Evolutionary conservation across 2,113 vertebrate genomes (phyloP).

Genomic region (Lophochroa leadbeateri): DNA sequence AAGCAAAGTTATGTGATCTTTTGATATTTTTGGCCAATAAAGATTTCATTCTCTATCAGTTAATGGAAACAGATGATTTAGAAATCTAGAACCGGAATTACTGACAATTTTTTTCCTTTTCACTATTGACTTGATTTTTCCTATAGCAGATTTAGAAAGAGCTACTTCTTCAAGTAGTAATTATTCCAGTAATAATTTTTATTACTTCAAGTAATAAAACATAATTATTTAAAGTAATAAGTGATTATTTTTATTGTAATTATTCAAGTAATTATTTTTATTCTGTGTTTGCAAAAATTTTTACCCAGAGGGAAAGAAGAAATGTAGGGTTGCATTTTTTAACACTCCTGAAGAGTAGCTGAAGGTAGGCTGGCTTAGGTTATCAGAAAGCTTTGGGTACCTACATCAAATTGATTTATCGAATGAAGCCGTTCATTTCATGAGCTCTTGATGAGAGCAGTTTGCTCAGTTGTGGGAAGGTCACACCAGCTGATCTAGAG

Average conservation of each 20-base stretch:
- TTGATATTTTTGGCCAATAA: not conserved
- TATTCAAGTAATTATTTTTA: not conserved
- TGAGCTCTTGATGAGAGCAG: not conserved
- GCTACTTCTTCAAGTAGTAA: not conserved
- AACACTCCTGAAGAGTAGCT: not conserved
- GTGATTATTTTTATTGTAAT: not conserved
- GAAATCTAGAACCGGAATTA: not conserved
- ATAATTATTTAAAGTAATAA: not conserved
- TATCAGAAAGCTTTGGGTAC: not conserved
- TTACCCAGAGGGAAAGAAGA: not conserved
- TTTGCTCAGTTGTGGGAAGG: not conserved
- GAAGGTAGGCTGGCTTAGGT: not conserved
- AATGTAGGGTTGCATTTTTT: not conserved
- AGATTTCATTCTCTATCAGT: not conserved
- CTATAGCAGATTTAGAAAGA: not conserved
- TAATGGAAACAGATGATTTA: not conserved
- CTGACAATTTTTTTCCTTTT: not conserved
- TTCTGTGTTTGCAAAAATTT: fast-evolving
- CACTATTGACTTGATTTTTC: not conserved
- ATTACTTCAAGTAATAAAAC: not conserved
- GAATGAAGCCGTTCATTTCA: not conserved
- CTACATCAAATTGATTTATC: not conserved
- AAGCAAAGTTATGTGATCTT: not conserved
- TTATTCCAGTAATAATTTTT: not conserved
- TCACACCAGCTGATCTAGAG: not conserved